Conservation (phyloP, 2,113 vertebrate species). For the Cettia cetti region DNA sequence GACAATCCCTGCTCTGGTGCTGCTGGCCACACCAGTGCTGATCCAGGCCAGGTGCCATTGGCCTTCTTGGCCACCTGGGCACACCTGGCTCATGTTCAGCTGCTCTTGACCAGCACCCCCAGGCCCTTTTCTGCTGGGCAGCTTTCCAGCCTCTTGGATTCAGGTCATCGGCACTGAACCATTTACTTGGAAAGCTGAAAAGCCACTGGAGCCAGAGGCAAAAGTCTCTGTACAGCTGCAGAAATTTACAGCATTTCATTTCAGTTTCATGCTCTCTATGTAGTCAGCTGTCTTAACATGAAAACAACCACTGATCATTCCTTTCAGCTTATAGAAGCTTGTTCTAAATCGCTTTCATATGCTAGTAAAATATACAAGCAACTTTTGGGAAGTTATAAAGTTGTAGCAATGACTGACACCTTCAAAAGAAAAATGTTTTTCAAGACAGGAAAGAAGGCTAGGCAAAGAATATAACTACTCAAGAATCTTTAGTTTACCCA, state of each 20-base stretch:
- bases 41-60: not conserved
- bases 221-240: not conserved
- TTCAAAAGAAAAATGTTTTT: not conserved
- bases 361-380: not conserved
- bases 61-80: not conserved
- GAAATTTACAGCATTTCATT: not conserved
- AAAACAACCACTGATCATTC: not conserved
- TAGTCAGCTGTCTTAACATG: not conserved
- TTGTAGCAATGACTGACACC: not conserved
- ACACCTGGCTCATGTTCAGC: not conserved
- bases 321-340: not conserved
- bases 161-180: not conserved
- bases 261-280: not conserved
- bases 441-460: not conserved
- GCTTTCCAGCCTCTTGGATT: not conserved
- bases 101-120: not conserved
- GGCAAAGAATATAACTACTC: not conserved
- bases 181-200: not conserved
- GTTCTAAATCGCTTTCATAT: not conserved
- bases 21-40: not conserved
- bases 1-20: rapidly evolving
- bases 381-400: not conserved
- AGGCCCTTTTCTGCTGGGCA: not conserved
- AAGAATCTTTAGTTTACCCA: not conserved
- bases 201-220: not conserved